phyloP scores from a whole-genome alignment of 2,113 vertebrate species.

The Lophius piscatorius region DNA sequence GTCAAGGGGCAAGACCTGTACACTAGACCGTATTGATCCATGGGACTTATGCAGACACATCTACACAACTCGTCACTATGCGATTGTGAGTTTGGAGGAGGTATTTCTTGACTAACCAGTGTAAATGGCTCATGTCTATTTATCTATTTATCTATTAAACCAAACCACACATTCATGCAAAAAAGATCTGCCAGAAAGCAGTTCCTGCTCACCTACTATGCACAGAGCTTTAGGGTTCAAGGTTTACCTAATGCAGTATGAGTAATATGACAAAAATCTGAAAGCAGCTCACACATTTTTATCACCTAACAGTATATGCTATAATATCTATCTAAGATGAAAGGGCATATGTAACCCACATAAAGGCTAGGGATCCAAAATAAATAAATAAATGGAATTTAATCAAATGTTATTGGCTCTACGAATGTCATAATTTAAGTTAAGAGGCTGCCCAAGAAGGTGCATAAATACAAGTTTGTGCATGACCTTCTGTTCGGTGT shows the following conservation, averaged over 20 bases:
- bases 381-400: background rate
- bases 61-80: too few relatives aligned
- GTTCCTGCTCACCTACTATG: too few relatives aligned
- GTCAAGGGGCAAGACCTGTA: too few relatives aligned
- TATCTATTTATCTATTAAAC: too few relatives aligned
- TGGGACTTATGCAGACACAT: too few relatives aligned
- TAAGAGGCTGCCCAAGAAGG: background rate
- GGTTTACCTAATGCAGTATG: background rate
- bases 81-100: too few relatives aligned
- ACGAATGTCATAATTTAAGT: background rate
- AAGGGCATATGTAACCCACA: background rate
- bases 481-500: constrained; percentile 20
- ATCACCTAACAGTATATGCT: background rate
- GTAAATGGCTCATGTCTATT: too few relatives aligned
- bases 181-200: too few relatives aligned
- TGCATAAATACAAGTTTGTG: background rate
- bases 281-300: background rate
- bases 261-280: background rate
- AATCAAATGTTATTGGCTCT: background rate
- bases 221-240: too few relatives aligned
- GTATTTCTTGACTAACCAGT: too few relatives aligned
- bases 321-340: background rate
- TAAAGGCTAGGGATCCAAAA: background rate
- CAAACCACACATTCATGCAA: too few relatives aligned
- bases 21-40: too few relatives aligned